Evolutionary conservation across 2,797 vertebrate species (phyloP), one percentile per base, ranked within the genome.

Genomic region (Bovichtus variegatus): DNA sequence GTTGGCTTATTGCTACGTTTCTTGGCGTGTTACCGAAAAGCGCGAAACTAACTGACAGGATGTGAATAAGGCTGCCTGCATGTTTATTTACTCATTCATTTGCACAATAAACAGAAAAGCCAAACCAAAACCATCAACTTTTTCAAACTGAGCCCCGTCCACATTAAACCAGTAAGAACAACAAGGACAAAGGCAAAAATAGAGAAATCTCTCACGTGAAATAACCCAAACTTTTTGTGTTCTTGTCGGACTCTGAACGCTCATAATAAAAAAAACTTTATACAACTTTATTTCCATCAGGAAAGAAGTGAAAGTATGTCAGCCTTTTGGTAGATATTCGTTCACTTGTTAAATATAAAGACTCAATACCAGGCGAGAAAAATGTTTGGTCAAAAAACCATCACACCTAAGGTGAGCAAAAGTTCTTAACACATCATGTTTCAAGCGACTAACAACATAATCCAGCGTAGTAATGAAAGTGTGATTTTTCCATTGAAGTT

Each of bases 401-500:
- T 82, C 25, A 62, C 44, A 58, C n/a, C n/a, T 54, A 5, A 60
- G 1, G 2, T 31, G 21, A 43, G 29, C 12, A 74, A 36, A 40
- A 18, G 16, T 4, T 46, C 21, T 44, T 2, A 43, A 57, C 50
- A 65, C 18, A 49, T 55, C 71, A 16, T 29, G 7, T 51, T 44
- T 41, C n/a, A 78, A 50, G 43, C 25, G 19, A 40, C 23, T 44
- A 38, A 80, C 25, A 53, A 40, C 29, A 2, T 43, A 46, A 76
- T 63, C 40, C 34, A 74, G 36, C 18, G 10, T 3, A 7, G 3
- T 50, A 57, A 40, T 71, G 18, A 71, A 68, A 46, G 47, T 63
- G 31, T 5, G 34, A 27, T 63, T 75, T 67, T 61, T 47, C 29
- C 34, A 41, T 44, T 68, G 34, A 76, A 66, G 50, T 23, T 71